Evolutionary conservation across 2,888 invertebrate species (phyloP), one percentile per base, ranked within the genome.

Genomic region (Trisateles emortualis): DNA sequence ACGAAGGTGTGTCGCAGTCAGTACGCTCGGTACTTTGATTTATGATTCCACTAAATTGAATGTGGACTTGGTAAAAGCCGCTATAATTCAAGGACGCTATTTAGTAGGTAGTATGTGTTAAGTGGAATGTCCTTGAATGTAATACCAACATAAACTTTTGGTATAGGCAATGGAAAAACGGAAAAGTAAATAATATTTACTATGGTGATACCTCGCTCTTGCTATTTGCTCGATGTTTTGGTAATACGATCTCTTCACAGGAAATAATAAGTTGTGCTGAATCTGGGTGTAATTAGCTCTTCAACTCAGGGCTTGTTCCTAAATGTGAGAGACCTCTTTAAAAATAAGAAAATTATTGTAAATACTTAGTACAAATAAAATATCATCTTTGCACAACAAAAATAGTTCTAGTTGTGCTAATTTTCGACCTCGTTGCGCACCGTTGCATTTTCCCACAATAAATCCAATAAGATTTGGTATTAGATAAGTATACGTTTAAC

Each of bases 381-480:
- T n/a, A n/a, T n/a, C n/a, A n/a, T n/a, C n/a, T n/a, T n/a, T n/a
- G n/a, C n/a, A n/a, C n/a, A n/a, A n/a, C n/a, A n/a, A n/a, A n/a
- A n/a, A n/a, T n/a, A n/a, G n/a, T n/a, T n/a, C 5, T 19, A 36
- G 36, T 47, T 33, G 14, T 6, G 33, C 33, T 14, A 33, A 19
- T 19, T 36, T 49, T 11, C 44, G 48, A 50, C 56, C 48, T 36
- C 38, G 49, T 67, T 67, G 43, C 53, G 49, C 49, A 47, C 40
- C 9, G 44, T 41, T 44, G 50, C 39, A 47, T 67, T 52, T 67
- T 64, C 64, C 51, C 64, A 64, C 58, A 53, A 47, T 6, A 11
- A 29, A 10, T 26, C 30, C 4, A 46, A 58, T 62, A 52, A 58
- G 40, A 62, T 62, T 54, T 50, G 17, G n/a, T 42, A 11, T 47